Conservation (phyloP, 1,140 invertebrate genomes). For the Drosophila sulfurigaster region DNA sequence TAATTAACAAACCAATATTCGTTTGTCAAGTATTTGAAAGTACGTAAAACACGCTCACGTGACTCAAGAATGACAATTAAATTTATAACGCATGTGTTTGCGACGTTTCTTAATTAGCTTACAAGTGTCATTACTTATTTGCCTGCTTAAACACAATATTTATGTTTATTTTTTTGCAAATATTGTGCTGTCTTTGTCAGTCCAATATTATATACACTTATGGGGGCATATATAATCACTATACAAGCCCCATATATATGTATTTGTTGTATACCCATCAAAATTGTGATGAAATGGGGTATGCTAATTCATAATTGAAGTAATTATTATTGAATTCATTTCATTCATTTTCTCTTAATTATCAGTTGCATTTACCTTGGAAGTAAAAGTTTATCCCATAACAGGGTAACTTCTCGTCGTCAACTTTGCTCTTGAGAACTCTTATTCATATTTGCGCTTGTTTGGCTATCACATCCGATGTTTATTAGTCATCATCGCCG, state of each 20-base stretch:
- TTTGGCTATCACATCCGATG: constrained; percentile 17
- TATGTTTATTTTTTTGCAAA: constrained; percentile 9
- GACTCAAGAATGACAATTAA: constrained; percentile 30
- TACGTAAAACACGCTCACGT: constrained; percentile 13
- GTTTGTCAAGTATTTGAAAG: background rate
- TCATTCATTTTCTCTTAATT: too few relatives aligned
- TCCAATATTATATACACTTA: constrained; percentile 8
- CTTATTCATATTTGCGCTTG: constrained; percentile 12
- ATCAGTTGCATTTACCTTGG: too few relatives aligned
- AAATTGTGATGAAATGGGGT: background rate
- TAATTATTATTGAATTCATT: too few relatives aligned
- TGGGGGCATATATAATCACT: background rate
- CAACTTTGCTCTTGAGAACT: too few relatives aligned
- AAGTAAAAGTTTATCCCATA: background rate
- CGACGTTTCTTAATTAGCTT: constrained; percentile 12
- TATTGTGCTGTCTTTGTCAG: constrained; percentile 17
- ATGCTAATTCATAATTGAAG: background rate
- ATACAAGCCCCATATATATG: background rate
- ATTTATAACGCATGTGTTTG: constrained; percentile 7
- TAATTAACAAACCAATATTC: background rate
- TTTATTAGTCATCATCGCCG: constrained; percentile 47
- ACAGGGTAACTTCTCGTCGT: background rate
- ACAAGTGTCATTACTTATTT: constrained; percentile 17
- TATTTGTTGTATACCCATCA: constrained; percentile 1
- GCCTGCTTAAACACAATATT: constrained; percentile 12